phyloP scores from a whole-genome alignment of 2,797 vertebrate genomes.

The Muraenolepis orangiensis region DNA sequence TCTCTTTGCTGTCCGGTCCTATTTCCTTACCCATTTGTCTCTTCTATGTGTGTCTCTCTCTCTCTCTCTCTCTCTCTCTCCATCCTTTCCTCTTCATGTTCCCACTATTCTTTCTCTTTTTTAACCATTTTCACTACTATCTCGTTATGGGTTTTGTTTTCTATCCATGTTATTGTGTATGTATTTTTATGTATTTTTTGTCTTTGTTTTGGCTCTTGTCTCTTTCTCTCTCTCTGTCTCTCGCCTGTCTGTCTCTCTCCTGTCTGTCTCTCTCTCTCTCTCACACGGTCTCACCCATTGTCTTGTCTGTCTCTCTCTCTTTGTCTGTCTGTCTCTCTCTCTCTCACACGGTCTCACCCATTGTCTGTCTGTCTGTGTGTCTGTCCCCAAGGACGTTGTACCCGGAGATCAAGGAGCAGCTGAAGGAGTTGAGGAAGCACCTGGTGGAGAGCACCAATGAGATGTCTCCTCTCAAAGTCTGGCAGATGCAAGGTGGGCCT shows the following conservation, averaged over 20 bases:
- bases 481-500: slow-evolving; percentile 92
- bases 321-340: not conserved
- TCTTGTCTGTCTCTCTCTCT: not conserved
- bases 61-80: not conserved
- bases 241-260: not conserved
- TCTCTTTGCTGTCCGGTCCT: not conserved
- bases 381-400: slow-evolving; percentile 72
- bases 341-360: not conserved
- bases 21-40: not conserved
- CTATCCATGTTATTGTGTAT: no score
- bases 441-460: slow-evolving; percentile 98
- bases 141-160: not conserved
- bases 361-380: not conserved
- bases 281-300: no score
- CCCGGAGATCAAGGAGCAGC: slow-evolving; percentile 85
- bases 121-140: not conserved
- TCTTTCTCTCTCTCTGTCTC: no score
- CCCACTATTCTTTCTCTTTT: not conserved
- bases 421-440: slow-evolving; percentile 94
- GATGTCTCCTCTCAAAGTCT: slow-evolving; percentile 97
- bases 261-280: not conserved
- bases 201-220: no score
- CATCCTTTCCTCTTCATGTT: no score
- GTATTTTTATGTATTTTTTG: no score
- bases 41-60: not conserved